These are phyloP conservation scores for Platycheirus rosarum DNA, from an alignment of 2,888 invertebrate genomes.

Conservation along the genomic window DNA sequence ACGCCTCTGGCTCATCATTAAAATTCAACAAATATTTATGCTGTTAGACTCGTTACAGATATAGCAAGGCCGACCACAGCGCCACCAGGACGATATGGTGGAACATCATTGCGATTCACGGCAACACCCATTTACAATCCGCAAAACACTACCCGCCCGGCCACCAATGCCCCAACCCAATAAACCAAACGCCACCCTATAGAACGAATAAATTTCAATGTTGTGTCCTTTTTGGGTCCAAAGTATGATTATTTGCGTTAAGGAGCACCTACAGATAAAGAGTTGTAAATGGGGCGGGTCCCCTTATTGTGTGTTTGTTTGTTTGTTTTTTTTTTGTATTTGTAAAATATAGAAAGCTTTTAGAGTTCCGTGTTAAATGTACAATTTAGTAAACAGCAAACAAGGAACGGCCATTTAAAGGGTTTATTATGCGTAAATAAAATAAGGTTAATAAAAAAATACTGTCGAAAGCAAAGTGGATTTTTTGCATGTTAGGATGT, in stretches of 20 bases:
- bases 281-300: neutral
- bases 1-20: slow-evolving; percentile 41
- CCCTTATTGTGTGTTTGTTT: slow-evolving; percentile 6
- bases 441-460: neutral
- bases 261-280: neutral
- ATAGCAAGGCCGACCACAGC: slow-evolving; percentile 2
- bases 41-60: slow-evolving; percentile 14
- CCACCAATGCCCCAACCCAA: neutral
- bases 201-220: slow-evolving; percentile 56
- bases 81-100: slow-evolving; percentile 24
- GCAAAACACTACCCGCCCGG: slow-evolving; percentile 20
- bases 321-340: neutral
- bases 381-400: neutral
- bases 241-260: slow-evolving; percentile 5
- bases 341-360: neutral
- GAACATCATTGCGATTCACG: slow-evolving; percentile 17
- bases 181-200: slow-evolving; percentile 30
- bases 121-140: slow-evolving; percentile 10
- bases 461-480: no score
- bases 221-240: slow-evolving; percentile 35
- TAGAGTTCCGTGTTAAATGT: neutral
- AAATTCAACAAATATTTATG: slow-evolving; percentile 58
- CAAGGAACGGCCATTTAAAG: neutral
- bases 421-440: neutral
- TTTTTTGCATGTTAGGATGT: no score